phyloP scores from a whole-genome alignment of 2,113 vertebrate genomes.

The Pao palembangensis region DNA sequence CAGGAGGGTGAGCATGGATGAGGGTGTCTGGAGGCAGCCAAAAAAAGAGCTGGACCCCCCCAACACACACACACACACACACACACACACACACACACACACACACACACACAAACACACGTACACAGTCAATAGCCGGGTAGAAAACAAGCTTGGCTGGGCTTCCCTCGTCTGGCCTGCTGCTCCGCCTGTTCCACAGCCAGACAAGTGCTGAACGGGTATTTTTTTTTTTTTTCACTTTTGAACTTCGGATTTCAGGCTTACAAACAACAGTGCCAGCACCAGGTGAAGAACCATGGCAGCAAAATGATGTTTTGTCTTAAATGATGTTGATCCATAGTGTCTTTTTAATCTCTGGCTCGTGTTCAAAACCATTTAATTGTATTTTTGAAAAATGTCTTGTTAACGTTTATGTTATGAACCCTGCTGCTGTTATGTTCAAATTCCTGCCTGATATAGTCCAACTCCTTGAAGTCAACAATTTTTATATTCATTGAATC shows the following conservation, averaged over 20 bases:
- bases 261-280: not conserved
- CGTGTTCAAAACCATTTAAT: too few species aligned
- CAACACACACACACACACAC: constrained; percentile 2
- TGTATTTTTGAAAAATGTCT: too few species aligned
- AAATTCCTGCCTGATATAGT: too few species aligned
- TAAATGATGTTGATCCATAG: not conserved
- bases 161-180: constrained; percentile 41
- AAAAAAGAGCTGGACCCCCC: constrained; percentile 39
- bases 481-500: too few species aligned
- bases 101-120: too few species aligned
- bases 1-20: constrained; percentile 45
- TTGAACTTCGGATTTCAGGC: constrained; percentile 12
- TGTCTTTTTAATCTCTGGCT: too few species aligned
- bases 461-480: too few species aligned
- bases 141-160: constrained; percentile 52
- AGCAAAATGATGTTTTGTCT: not conserved
- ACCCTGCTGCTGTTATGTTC: too few species aligned
- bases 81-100: too few species aligned
- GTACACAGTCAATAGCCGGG: constrained; percentile 19
- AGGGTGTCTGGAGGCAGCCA: constrained; percentile 47
- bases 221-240: not conserved
- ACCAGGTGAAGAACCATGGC: not conserved
- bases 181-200: constrained; percentile 26
- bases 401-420: too few species aligned
- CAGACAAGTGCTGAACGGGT: constrained; percentile 25